These are phyloP conservation scores for Manis crassicaudata DNA, from an alignment of 2,797 vertebrate genomes.

Conservation along the genomic window DNA sequence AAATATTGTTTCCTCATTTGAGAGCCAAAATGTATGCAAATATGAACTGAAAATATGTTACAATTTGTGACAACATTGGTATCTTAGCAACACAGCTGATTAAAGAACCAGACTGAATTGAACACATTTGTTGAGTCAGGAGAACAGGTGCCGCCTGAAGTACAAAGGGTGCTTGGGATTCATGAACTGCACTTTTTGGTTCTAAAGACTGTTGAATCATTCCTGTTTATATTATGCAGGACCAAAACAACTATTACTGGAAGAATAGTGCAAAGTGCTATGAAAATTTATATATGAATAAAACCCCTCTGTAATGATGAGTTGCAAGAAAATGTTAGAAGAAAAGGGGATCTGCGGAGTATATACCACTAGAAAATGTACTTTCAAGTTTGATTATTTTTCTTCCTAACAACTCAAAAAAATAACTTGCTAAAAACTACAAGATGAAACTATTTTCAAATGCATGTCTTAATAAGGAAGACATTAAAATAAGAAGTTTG, in stretches of 20 bases:
- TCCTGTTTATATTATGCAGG: slow-evolving; percentile 71
- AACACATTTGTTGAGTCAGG: slow-evolving; percentile 73
- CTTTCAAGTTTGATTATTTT: slow-evolving; percentile 41
- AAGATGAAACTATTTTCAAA: slow-evolving; percentile 44
- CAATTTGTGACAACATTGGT: slow-evolving; percentile 76
- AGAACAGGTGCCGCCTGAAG: slow-evolving; percentile 78
- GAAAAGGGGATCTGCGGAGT: slow-evolving; percentile 60
- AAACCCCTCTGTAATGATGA: slow-evolving; percentile 59
- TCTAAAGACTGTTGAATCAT: slow-evolving; percentile 68
- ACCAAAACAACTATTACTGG: slow-evolving; percentile 66
- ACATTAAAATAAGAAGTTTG: slow-evolving; percentile 46
- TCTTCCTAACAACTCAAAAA: slow-evolving; percentile 29
- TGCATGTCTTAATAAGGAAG: slow-evolving; percentile 43
- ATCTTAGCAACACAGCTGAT: slow-evolving; percentile 84
- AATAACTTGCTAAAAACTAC: slow-evolving; percentile 33
- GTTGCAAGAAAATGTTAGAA: slow-evolving; percentile 66
- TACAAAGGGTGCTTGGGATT: slow-evolving; percentile 69
- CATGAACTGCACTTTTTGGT: slow-evolving; percentile 75
- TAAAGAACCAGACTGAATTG: slow-evolving; percentile 72
- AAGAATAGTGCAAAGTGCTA: slow-evolving; percentile 52
- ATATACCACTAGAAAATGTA: slow-evolving; percentile 12
- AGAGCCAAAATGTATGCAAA: slow-evolving; percentile 63
- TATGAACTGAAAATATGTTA: slow-evolving; percentile 74
- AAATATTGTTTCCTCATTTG: slow-evolving; percentile 47
- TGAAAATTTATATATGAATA: slow-evolving; percentile 62